These are phyloP conservation scores for Dryobates pubescens DNA, from an alignment of 2,797 vertebrate species.

Conservation along the genomic window DNA sequence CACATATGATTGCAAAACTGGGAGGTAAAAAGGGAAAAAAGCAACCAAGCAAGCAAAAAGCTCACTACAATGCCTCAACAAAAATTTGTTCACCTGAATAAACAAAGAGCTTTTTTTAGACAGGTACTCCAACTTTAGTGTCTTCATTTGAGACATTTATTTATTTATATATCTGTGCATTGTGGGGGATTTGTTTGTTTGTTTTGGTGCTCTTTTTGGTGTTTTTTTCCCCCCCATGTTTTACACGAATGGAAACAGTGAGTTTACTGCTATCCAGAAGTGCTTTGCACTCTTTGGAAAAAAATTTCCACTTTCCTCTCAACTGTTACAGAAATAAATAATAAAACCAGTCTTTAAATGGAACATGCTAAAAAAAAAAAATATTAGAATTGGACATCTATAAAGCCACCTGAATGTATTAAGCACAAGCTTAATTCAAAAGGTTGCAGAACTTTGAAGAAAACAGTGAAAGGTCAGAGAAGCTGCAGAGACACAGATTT, in stretches of 20 bases:
- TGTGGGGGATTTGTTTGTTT: no score
- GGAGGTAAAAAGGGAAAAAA: not conserved
- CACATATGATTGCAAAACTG: not conserved
- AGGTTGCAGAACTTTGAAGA: not conserved
- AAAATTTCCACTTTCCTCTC: not conserved
- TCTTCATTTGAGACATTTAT: not conserved
- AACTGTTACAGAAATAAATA: not conserved
- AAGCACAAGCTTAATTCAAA: not conserved
- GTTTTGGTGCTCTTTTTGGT: no score
- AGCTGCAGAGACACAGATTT: not conserved
- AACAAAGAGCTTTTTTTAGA: not conserved
- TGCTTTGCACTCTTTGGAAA: not conserved
- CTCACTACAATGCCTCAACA: not conserved
- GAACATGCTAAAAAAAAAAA: not conserved
- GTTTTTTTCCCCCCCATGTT: not conserved
- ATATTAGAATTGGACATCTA: not conserved
- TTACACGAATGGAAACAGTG: not conserved
- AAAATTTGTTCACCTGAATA: not conserved
- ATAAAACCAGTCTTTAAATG: not conserved
- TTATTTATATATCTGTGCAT: not conserved
- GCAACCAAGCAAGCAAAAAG: not conserved
- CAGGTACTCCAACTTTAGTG: not conserved
- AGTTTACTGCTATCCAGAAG: not conserved
- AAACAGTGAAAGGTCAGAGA: not conserved
- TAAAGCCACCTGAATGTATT: not conserved